Evolutionary conservation across 2,888 invertebrate genomes (phyloP), one percentile per base, ranked within the genome.

Genomic region (Drosophila neotestacea): DNA sequence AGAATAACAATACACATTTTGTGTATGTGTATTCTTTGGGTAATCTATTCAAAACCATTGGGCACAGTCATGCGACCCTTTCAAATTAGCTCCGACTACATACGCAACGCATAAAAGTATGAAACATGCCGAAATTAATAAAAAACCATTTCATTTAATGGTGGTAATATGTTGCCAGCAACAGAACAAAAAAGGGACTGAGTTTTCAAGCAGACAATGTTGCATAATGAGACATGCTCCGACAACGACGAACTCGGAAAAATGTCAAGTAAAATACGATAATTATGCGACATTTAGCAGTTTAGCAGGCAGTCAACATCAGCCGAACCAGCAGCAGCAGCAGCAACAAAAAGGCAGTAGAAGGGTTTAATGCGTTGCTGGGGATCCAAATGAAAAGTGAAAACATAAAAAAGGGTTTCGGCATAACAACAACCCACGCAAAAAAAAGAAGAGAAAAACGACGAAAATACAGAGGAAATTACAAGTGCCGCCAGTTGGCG

Each of bases 211-310:
- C 66, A 73, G 82, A 89, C 85, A 85, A 77, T 72, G 54, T 80
- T 79, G 64, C 69, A 80, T 87, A 78, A 88, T 81, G 87, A 86
- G 79, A 73, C 84, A 72, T 54, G 64, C 66, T 63, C 6, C 54
- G 39, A 52, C 55, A 51, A 59, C 52, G 38, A 6, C 51, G 54
- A 67, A 42, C 69, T 63, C 61, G 51, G 55, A 69, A 44, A 73
- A 65, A 63, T 68, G 64, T 62, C 73, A 72, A 77, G 73, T 78
- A 73, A 89, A 89, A 89, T 89, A 83, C 89, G 85, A 86, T 86
- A 86, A 86, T 86, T 86, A 86, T 86, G 85, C 89, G 77, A 86
- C 89, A 89, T 86, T 86, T 88, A 80, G 81, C 88, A 85, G 85
- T 81, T 89, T 87, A 88, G 85, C 85, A 86, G 78, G 81, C 74